phyloP scores from a whole-genome alignment of 1,140 invertebrate genomes.

The Sitobion miscanthi region DNA sequence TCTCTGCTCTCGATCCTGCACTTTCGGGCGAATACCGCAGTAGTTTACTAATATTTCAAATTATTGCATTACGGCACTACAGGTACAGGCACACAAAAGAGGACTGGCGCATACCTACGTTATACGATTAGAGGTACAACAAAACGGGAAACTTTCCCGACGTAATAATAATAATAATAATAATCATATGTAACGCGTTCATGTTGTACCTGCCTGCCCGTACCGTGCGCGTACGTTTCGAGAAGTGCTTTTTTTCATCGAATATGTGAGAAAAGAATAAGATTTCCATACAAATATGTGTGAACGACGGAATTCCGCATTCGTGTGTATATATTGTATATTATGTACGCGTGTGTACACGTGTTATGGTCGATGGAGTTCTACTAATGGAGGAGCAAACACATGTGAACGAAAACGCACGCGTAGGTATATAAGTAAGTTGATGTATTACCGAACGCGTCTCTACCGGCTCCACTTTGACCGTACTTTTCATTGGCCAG shows the following conservation, averaged over 20 bases:
- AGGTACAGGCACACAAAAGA: background rate
- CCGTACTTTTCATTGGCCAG: constrained; percentile 18
- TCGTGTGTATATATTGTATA: background rate
- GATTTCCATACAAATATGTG: background rate
- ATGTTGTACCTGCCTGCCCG: too few species aligned
- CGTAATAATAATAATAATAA: too few species aligned
- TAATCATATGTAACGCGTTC: too few species aligned
- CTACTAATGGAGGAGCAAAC: constrained; percentile 36
- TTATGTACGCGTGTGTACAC: background rate
- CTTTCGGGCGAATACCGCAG: background rate
- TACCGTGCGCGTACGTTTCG: background rate
- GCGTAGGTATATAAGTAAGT: background rate
- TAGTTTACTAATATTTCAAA: background rate
- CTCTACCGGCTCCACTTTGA: background rate
- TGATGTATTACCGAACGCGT: constrained; percentile 36
- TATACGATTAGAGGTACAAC: background rate
- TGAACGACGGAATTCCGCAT: background rate
- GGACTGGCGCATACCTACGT: background rate
- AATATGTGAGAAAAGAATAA: background rate
- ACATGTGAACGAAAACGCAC: background rate
- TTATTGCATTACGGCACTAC: background rate
- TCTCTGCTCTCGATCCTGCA: background rate
- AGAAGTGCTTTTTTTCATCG: constrained; percentile 1
- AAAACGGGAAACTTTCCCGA: background rate
- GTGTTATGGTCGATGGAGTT: constrained; percentile 40